phyloP scores from a whole-genome alignment of 1,140 invertebrate species.

The Tetramorium parvispinum region DNA sequence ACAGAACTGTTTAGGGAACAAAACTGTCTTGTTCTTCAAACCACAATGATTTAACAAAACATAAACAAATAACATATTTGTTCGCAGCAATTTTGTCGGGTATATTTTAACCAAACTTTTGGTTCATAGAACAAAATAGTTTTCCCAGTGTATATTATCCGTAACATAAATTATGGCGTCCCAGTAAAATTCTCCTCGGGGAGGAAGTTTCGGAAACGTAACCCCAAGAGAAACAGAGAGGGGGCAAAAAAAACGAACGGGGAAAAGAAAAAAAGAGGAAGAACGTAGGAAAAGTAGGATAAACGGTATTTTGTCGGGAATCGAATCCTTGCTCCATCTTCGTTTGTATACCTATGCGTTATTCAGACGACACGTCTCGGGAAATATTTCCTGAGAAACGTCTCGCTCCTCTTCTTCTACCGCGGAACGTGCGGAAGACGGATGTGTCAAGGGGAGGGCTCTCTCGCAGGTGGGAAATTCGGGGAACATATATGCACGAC shows the following conservation, averaged over 20 bases:
- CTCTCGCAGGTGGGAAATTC: not conserved
- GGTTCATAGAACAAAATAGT: no score
- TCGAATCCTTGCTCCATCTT: slow-evolving; percentile 50
- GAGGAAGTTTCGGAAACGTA: no score
- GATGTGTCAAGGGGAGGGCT: not conserved
- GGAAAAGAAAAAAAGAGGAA: not conserved
- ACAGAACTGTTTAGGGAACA: no score
- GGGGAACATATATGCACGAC: not conserved
- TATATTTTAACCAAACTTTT: no score
- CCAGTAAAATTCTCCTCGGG: no score
- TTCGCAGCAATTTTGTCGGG: no score
- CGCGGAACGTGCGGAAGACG: not conserved
- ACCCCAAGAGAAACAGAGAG: not conserved
- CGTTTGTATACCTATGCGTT: slow-evolving; percentile 45
- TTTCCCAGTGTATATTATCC: no score
- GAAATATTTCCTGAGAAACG: slow-evolving; percentile 29
- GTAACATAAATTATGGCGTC: no score
- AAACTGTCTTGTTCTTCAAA: no score
- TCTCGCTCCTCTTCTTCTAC: slow-evolving; percentile 26
- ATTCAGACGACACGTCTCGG: slow-evolving; percentile 39
- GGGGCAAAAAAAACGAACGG: not conserved
- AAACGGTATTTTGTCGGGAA: slow-evolving; percentile 41
- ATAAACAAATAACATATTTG: no score
- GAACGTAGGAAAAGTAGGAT: slow-evolving; percentile 24
- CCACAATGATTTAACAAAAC: no score